Conservation (phyloP, 35 echinoderm and acorn worm species). For the Ophiothrix spiculata region DNA sequence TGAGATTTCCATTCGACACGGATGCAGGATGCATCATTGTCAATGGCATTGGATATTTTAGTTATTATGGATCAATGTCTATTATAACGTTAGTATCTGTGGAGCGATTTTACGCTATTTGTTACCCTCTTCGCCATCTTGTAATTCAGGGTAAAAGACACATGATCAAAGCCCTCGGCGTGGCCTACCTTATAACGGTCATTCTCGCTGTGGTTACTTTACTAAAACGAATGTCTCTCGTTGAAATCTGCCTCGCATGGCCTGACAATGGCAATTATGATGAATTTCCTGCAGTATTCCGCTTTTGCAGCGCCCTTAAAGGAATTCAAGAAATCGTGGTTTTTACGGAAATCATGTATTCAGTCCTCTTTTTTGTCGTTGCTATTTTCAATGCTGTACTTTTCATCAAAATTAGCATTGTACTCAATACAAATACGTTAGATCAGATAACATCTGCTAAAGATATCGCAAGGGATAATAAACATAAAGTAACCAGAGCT, state of each 20-base stretch:
- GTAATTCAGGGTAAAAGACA: not conserved
- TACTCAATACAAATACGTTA: too few species aligned
- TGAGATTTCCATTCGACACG: not conserved
- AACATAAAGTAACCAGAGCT: too few species aligned
- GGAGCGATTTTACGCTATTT: not conserved
- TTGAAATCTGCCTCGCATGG: not conserved
- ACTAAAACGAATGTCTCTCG: not conserved
- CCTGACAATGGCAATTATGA: not conserved
- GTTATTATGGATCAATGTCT: not conserved
- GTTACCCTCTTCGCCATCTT: not conserved
- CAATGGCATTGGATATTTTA: not conserved
- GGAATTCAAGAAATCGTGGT: not conserved
- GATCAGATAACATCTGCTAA: too few species aligned
- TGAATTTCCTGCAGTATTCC: not conserved
- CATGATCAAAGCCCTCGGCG: not conserved
- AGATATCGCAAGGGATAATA: too few species aligned
- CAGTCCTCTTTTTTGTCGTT: not conserved
- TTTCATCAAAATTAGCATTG: not conserved
- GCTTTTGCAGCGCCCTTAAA: not conserved
- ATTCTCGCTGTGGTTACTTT: not conserved
- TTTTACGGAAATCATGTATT: not conserved
- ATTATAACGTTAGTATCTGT: not conserved
- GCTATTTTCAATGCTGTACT: not conserved
- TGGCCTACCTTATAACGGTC: not conserved
- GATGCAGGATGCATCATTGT: not conserved